These are phyloP conservation scores for Microplitis mediator DNA, from an alignment of 1,140 invertebrate species.

Conservation along the genomic window DNA sequence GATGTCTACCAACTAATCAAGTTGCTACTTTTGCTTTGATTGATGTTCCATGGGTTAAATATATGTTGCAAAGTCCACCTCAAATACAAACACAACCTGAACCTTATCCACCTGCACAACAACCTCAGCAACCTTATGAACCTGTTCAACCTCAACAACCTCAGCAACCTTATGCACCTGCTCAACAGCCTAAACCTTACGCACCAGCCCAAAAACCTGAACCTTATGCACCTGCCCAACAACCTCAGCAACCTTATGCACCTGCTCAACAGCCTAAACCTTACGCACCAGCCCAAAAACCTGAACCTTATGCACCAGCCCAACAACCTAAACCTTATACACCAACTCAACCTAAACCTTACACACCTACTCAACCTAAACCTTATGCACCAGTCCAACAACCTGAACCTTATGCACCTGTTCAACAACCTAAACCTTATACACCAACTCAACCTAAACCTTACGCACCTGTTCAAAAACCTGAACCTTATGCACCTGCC, in stretches of 20 bases:
- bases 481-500: not conserved
- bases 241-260: not conserved
- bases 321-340: not conserved
- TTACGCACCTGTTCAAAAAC: not conserved
- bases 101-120: not conserved
- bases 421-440: not conserved
- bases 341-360: not conserved
- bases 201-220: not conserved
- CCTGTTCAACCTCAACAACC: not conserved
- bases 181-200: not conserved
- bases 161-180: not conserved
- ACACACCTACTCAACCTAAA: not conserved
- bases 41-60: constrained; percentile 18
- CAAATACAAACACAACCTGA: not conserved
- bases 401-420: not conserved
- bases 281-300: not conserved
- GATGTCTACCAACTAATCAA: constrained; percentile 59
- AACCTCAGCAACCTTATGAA: not conserved
- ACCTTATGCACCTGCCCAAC: not conserved
- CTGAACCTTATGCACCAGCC: not conserved
- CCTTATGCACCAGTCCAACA: constrained; percentile 1
- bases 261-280: not conserved
- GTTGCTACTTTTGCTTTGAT: constrained; percentile 41
- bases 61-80: constrained; percentile 1
- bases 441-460: not conserved